Evolutionary conservation across 2,888 invertebrate species (phyloP).

Genomic region (Pollenia amentaria): DNA sequence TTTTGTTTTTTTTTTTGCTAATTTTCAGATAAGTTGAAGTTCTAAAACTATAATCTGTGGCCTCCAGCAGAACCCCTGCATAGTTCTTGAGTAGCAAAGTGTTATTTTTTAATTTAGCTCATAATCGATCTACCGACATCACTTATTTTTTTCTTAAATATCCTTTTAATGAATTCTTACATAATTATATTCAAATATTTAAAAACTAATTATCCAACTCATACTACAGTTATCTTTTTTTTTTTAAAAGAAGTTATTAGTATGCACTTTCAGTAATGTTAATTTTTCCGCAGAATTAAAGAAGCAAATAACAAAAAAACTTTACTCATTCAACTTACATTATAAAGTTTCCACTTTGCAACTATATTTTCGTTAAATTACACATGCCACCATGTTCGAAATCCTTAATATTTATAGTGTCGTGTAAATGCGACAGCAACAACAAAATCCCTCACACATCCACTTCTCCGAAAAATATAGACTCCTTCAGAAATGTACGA

Average conservation of each 20-base stretch:
- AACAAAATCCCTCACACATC: conserved; percentile 10
- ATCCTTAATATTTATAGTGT: conserved; percentile 41
- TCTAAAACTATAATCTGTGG: too few relatives aligned
- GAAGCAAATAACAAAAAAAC: not conserved
- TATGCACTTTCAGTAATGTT: not conserved
- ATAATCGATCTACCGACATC: too few relatives aligned
- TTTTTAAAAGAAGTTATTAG: not conserved
- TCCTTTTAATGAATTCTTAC: too few relatives aligned
- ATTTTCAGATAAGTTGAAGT: too few relatives aligned
- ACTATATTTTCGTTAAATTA: conserved; percentile 30
- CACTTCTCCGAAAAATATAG: not conserved
- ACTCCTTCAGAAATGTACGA: not conserved
- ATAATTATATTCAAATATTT: not conserved
- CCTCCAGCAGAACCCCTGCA: too few relatives aligned
- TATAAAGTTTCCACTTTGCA: not conserved
- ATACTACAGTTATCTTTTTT: not conserved
- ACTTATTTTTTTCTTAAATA: too few relatives aligned
- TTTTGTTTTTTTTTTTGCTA: too few relatives aligned
- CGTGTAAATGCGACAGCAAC: conserved; percentile 35
- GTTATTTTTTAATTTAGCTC: too few relatives aligned
- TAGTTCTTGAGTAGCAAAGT: too few relatives aligned
- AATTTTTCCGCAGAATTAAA: conserved; percentile 35
- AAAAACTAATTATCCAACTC: not conserved
- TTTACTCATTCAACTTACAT: not conserved
- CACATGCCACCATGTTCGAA: conserved; percentile 29